A percentile compares a stretch with the other conserved stretches of the same genome.
phyloP scores from a whole-genome alignment of 2,113 vertebrate species.

The Tylochromis polylepis region DNA sequence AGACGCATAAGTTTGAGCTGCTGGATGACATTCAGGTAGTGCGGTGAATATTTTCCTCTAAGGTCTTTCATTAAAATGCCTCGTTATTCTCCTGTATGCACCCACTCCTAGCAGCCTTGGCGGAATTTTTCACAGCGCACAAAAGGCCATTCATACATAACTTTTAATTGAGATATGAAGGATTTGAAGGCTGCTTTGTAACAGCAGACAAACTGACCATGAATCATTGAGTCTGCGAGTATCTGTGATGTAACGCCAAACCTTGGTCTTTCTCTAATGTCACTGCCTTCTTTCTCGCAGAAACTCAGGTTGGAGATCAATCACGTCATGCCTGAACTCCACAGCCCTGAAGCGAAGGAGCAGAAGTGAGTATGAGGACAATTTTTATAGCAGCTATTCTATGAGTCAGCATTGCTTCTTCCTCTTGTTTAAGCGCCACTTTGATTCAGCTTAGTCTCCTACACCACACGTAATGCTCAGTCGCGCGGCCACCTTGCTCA shows the following conservation, averaged over 20 bases:
- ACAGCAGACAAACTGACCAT: not conserved
- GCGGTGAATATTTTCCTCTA: not conserved
- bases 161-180: not conserved
- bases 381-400: not conserved
- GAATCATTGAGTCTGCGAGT: not conserved
- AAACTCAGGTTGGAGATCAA: conserved; percentile 81
- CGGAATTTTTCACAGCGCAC: not conserved
- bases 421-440: not conserved
- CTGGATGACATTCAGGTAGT: conserved; percentile 83
- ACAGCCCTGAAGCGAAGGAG: conserved; percentile 68
- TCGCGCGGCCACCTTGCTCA: not conserved
- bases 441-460: not conserved
- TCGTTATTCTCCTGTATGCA: not conserved
- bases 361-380: conserved; percentile 72
- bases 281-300: conserved; percentile 53
- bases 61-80: not conserved
- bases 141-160: not conserved
- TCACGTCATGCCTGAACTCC: conserved; percentile 73
- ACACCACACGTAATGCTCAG: not conserved
- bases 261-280: not conserved
- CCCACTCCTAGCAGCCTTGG: not conserved
- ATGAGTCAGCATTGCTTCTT: not conserved
- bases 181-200: not conserved
- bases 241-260: not conserved
- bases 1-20: conserved; percentile 71